Evolutionary conservation across 1,140 invertebrate genomes (phyloP), one percentile per base, ranked within the genome.

Genomic region (Drosophila busckii): DNA sequence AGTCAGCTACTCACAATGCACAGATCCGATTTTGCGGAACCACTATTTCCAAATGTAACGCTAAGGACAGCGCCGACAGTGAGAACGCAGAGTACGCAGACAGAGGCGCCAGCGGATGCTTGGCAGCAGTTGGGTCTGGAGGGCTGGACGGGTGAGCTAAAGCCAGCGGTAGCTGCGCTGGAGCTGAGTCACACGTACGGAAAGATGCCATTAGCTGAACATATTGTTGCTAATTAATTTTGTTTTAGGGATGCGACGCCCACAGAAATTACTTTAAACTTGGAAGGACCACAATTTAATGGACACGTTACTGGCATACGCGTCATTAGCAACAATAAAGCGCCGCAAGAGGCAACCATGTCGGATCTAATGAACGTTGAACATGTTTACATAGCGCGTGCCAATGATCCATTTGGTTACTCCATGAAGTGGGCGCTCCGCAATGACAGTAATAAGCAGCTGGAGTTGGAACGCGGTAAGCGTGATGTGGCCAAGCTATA

Each of bases 401-500:
- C 83, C 4, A 88, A 87, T 41, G 84, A 87, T 73, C 87, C 87
- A 3, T 88, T 88, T 37, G 86, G 87, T 5, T 85, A 80, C 56
- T 87, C 86, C 7, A 85, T 86, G 55, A 85, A 85, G 34, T 88
- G 86, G 86, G 41, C 63, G 13, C 29, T 62, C 2, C 80, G 35
- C 52, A 87, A 71, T 31, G 54, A 54, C n/a, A 75, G 22, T 22
- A 13, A 2, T 1, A 10, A 13, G 1, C 12, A 45, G 3, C 15
- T 1, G 3, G 86, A 88, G 9, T 29, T 16, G 13, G 87, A 88
- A 32, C 88, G 93, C 20, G 88, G 89, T n/a, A 93, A 94, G 75
- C 90, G 95, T 28, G 93, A 93, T 19, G 93, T 96, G 0, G 85
- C 94, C 10, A 93, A 95, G 75, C 88, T 97, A 5, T 96, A 95